These are phyloP conservation scores for Clavelina lepadiformis DNA, from an alignment of 23 tunicate genomes.

Conservation along the genomic window DNA sequence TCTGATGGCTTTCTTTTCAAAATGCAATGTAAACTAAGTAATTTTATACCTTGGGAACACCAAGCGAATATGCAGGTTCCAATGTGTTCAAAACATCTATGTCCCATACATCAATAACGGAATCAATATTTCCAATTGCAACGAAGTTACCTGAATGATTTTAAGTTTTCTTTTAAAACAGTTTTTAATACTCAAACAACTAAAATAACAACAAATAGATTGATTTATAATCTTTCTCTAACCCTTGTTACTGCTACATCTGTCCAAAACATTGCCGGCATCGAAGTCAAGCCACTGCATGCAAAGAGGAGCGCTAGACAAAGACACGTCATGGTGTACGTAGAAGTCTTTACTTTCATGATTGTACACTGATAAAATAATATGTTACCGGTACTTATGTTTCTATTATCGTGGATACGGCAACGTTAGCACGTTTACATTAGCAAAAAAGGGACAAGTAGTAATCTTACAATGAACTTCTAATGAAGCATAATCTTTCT, in stretches of 20 bases:
- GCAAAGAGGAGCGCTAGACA: constrained; percentile 76
- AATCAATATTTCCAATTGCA: constrained; percentile 84
- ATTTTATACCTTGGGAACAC: constrained; percentile 37
- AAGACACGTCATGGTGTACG: constrained; percentile 85
- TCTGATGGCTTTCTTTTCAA: too few species aligned
- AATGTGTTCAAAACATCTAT: constrained; percentile 65
- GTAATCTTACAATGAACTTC: constrained; percentile 47
- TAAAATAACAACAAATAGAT: too few species aligned
- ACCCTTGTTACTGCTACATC: not conserved
- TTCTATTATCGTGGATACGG: not conserved
- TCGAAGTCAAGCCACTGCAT: constrained; percentile 84
- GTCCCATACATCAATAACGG: constrained; percentile 77
- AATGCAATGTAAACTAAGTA: too few species aligned
- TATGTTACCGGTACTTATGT: not conserved
- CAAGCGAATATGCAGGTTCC: constrained; percentile 69
- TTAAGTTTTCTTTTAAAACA: too few species aligned
- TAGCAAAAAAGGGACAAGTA: not conserved
- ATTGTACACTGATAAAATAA: constrained; percentile 54
- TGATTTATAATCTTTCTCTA: not conserved
- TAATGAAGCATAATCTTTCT: constrained; percentile 39
- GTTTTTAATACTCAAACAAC: too few species aligned
- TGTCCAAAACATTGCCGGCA: constrained; percentile 1
- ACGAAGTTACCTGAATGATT: constrained; percentile 80
- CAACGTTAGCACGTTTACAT: not conserved
- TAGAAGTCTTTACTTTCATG: constrained; percentile 63